phyloP scores from a whole-genome alignment of 1,140 invertebrate species.

The Solenopsis fugax region DNA sequence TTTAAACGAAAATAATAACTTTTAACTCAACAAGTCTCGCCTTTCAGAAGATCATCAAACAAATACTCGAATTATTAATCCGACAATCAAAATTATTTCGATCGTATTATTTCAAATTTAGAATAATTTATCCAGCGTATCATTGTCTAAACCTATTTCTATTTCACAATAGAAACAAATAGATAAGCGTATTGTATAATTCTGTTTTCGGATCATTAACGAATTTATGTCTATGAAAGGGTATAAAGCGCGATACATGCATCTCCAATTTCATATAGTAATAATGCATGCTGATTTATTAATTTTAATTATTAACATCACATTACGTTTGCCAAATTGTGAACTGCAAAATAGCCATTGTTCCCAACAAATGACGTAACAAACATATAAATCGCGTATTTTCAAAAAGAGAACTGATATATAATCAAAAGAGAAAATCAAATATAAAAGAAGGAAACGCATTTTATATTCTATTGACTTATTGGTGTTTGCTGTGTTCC shows the following conservation, averaged over 20 bases:
- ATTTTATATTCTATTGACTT: slow-evolving; percentile 15
- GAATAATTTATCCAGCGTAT: background rate
- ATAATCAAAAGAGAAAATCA: background rate
- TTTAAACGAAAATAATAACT: background rate
- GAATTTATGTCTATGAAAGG: background rate
- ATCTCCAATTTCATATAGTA: background rate
- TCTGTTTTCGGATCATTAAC: background rate
- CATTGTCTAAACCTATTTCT: background rate
- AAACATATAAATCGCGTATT: background rate
- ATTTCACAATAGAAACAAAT: background rate
- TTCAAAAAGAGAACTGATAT: background rate
- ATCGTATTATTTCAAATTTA: background rate
- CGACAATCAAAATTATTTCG: background rate
- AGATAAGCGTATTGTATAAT: background rate
- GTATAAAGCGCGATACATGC: background rate
- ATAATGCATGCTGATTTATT: background rate
- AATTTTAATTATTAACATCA: slow-evolving; percentile 15
- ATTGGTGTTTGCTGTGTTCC: slow-evolving; percentile 15
- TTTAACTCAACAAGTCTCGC: background rate
- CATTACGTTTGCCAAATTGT: background rate
- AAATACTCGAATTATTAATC: background rate
- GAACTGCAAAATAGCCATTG: background rate
- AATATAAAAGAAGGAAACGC: background rate
- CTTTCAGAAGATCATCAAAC: background rate
- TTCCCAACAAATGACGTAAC: background rate